phyloP scores from a whole-genome alignment of 2,888 invertebrate genomes.

The Campoplex capitator region DNA sequence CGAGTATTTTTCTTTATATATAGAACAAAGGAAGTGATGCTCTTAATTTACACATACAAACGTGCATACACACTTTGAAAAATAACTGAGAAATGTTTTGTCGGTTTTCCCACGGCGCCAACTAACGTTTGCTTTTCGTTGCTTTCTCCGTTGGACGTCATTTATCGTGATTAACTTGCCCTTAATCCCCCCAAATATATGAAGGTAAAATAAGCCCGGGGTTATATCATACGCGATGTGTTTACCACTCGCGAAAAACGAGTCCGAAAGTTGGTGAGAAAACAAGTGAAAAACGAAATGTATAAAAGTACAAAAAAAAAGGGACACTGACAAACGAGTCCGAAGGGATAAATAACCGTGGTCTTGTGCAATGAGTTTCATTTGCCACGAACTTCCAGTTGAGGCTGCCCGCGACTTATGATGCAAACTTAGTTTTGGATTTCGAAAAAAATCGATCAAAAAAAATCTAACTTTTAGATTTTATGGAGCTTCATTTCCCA shows the following conservation, averaged over 20 bases:
- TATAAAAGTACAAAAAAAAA: slow-evolving; percentile 46
- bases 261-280: slow-evolving; percentile 39
- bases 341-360: slow-evolving; percentile 47
- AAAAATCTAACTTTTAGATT: background rate
- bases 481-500: background rate
- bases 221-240: slow-evolving; percentile 33
- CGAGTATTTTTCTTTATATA: background rate
- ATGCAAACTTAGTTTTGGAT: background rate
- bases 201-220: slow-evolving; percentile 52
- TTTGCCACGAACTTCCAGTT: slow-evolving; percentile 1
- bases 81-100: slow-evolving; percentile 50
- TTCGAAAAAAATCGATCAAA: background rate
- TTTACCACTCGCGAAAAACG: slow-evolving; percentile 25
- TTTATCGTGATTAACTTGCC: slow-evolving; percentile 69
- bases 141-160: slow-evolving; percentile 54
- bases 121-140: slow-evolving; percentile 49
- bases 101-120: slow-evolving; percentile 60
- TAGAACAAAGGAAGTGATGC: slow-evolving; percentile 26
- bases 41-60: slow-evolving; percentile 4
- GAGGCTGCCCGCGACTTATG: background rate
- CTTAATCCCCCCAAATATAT: slow-evolving; percentile 66
- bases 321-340: slow-evolving; percentile 26
- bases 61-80: background rate
- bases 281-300: slow-evolving; percentile 21
- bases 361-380: background rate